Conservation (phyloP, 35 echinoderm and acorn worm genomes). For the Apostichopus californicus region DNA sequence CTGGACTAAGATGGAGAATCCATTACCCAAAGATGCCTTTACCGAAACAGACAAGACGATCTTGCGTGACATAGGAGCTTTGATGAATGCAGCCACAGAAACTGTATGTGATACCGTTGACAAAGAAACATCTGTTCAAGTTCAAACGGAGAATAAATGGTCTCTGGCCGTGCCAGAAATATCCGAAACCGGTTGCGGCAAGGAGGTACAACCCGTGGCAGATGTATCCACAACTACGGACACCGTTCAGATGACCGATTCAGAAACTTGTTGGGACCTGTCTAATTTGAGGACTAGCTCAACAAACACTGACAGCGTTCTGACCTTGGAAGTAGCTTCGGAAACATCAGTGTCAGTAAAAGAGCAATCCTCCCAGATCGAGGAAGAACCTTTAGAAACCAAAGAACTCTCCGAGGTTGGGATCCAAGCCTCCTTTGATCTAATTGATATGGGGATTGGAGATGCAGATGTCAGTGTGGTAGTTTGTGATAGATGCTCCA, state of each 20-base stretch:
- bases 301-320: slow-evolving; percentile 13
- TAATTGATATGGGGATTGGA: slow-evolving; percentile 56
- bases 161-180: neutral
- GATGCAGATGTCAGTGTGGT: slow-evolving; percentile 63
- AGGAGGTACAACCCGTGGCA: neutral
- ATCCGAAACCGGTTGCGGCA: slow-evolving; percentile 6
- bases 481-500: slow-evolving; percentile 86
- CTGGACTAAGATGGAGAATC: slow-evolving; percentile 7
- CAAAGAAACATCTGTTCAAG: neutral
- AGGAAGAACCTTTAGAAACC: neutral
- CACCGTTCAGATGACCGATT: slow-evolving; percentile 8
- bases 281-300: slow-evolving; percentile 24
- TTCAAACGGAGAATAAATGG: neutral
- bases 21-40: neutral
- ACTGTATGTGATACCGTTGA: neutral
- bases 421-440: neutral
- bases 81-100: neutral
- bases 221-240: slow-evolving; percentile 8
- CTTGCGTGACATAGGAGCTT: neutral
- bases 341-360: slow-evolving; percentile 19
- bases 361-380: slow-evolving; percentile 43
- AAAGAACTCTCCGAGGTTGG: slow-evolving; percentile 8
- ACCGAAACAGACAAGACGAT: slow-evolving; percentile 29
- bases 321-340: neutral
- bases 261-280: slow-evolving; percentile 17